Evolutionary conservation across 1,140 invertebrate species (phyloP).

Genomic region (Drosophila rhopaloa): DNA sequence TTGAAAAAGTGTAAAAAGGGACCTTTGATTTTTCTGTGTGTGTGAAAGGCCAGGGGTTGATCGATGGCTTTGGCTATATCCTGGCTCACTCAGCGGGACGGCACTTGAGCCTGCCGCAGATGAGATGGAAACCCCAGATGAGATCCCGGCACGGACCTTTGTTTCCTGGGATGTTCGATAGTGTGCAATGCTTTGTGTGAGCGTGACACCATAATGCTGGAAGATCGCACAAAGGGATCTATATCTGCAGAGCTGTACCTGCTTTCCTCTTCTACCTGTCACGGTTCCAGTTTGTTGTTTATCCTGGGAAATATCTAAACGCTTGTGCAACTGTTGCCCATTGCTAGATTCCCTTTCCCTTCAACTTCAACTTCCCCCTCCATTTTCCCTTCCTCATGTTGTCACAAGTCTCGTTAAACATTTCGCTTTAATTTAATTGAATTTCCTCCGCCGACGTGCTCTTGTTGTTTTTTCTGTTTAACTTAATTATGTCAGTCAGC

Average conservation of each 20-base stretch:
- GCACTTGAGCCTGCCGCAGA: conserved; percentile 33
- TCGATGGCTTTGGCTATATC: conserved; percentile 8
- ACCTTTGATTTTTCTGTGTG: not conserved
- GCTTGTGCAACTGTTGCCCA: conserved; percentile 31
- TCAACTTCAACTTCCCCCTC: not conserved
- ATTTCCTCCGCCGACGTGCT: conserved; percentile 44
- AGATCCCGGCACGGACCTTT: conserved; percentile 3
- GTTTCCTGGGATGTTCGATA: conserved; percentile 6
- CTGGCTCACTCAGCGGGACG: conserved; percentile 32
- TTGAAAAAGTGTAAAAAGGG: not conserved
- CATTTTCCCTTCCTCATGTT: conserved; percentile 3
- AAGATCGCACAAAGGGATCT: conserved; percentile 7
- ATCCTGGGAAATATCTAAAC: conserved; percentile 51
- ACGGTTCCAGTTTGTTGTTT: conserved; percentile 20
- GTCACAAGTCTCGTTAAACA: conserved; percentile 67
- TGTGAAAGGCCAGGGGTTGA: conserved; percentile 27
- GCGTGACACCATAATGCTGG: conserved; percentile 39
- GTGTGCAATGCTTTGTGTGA: not conserved
- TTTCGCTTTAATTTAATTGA: conserved; percentile 67
- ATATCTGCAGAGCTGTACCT: conserved; percentile 8
- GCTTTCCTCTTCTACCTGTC: conserved; percentile 32
- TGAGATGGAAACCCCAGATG: conserved; percentile 18
- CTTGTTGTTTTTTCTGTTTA: conserved; percentile 31
- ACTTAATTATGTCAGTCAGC: conserved; percentile 65
- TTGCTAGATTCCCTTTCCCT: not conserved